These are phyloP conservation scores for Rhynchonycteris naso DNA, from an alignment of 2,797 vertebrate species.

Conservation along the genomic window DNA sequence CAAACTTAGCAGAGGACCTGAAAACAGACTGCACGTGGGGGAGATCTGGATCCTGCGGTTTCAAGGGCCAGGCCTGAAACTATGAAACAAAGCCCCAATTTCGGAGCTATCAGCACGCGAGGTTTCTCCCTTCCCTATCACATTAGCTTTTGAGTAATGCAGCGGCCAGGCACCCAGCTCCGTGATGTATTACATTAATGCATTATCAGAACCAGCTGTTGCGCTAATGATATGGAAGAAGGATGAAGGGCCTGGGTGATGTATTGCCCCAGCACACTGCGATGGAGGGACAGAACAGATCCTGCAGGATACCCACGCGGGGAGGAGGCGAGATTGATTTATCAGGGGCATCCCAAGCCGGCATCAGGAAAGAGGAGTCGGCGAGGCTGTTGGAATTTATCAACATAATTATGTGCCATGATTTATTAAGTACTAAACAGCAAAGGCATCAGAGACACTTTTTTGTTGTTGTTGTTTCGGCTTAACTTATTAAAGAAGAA, in stretches of 20 bases:
- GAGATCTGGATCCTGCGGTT: not conserved
- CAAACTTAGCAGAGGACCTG: not conserved
- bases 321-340: constrained; percentile 9
- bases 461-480: not conserved
- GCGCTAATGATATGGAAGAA: constrained; percentile 64
- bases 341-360: not conserved
- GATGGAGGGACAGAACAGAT: constrained; percentile 51
- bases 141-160: constrained; percentile 57
- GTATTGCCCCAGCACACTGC: constrained; percentile 48
- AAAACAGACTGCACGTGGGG: not conserved
- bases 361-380: constrained; percentile 57
- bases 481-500: constrained; percentile 40
- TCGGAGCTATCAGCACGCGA: not conserved
- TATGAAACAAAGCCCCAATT: constrained; percentile 2
- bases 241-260: constrained; percentile 63
- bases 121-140: constrained; percentile 40
- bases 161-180: constrained; percentile 50
- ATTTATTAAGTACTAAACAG: constrained; percentile 75
- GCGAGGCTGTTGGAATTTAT: constrained; percentile 47
- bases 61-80: not conserved
- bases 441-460: constrained; percentile 65
- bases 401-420: constrained; percentile 63
- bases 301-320: constrained; percentile 15
- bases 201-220: constrained; percentile 69
- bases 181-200: constrained; percentile 69